A percentile compares a stretch with the other conserved stretches of the same genome.
Evolutionary conservation across 1,140 invertebrate species (phyloP).

Genomic region (Stegodyphus dumicola): DNA sequence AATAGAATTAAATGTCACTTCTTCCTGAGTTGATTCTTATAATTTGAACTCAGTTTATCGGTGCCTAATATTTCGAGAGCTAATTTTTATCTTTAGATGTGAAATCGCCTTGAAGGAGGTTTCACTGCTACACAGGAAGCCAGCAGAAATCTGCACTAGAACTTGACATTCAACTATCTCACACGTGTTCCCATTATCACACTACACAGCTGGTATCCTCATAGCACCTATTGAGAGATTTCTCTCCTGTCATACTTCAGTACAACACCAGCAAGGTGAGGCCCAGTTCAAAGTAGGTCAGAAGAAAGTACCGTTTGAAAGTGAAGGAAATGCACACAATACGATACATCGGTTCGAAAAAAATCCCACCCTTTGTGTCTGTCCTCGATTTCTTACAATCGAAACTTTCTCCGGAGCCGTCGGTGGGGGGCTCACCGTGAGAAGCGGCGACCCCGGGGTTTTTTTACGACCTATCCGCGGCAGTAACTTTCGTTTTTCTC

Average conservation of each 20-base stretch:
- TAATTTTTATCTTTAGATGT: too few species aligned
- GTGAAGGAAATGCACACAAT: slow-evolving; percentile 42
- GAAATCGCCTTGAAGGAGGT: too few species aligned
- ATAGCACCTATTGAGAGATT: slow-evolving; percentile 12
- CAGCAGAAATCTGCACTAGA: neutral
- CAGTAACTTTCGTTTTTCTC: slow-evolving; percentile 49
- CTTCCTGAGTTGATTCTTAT: too few species aligned
- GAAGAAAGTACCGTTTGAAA: slow-evolving; percentile 56
- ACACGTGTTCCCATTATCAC: slow-evolving; percentile 26
- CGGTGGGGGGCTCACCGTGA: slow-evolving; percentile 20
- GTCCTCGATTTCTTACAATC: slow-evolving; percentile 56
- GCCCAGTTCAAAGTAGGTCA: slow-evolving; percentile 35
- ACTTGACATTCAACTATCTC: slow-evolving; percentile 51
- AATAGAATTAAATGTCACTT: too few species aligned
- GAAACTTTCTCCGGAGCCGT: slow-evolving; percentile 48
- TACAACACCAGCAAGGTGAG: slow-evolving; percentile 30
- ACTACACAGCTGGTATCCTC: slow-evolving; percentile 28
- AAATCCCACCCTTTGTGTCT: slow-evolving; percentile 44
- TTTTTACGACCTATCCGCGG: slow-evolving; percentile 42
- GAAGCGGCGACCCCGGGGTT: slow-evolving; percentile 28
- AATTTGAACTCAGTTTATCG: too few species aligned
- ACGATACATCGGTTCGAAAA: neutral
- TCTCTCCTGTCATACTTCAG: neutral
- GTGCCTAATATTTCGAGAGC: too few species aligned
- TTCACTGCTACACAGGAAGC: too few species aligned